Base-by-base conservation (phyloP, 2,888 invertebrate genomes). In the Catotricha subobsoleta region DNA sequence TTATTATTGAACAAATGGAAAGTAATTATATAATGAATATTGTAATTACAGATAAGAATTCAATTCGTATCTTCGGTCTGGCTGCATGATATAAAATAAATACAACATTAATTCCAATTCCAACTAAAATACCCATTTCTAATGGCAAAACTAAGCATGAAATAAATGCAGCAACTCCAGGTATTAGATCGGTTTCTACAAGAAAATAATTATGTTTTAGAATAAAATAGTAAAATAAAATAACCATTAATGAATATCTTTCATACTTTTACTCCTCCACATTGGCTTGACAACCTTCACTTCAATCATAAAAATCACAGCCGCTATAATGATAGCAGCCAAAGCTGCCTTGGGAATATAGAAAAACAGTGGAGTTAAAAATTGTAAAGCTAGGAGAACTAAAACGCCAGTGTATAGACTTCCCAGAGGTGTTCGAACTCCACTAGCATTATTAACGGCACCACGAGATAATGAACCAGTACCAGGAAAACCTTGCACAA, bases 261-360 rank as follows among this genome's bases (percentile, higher is more conserved):
- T 69, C 76, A 73, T 59, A 86, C 84, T 86, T 63, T 86, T 87
- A 21, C 84, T 79, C 48, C 81, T 71, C 84, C 87, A 88, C 78
- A 88, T 84, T 1, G 86, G 83, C 51, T 76, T 76, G 44, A 88
- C 69, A 43, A 88, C 86, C 54, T 79, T 76, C 48, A 83, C 81
- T 59, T 88, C 87, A 5, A 90, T 78, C 87, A 88, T 88, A 60
- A 87, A 87, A 41, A 91, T 67, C 36, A 92, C 91, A 28, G 92
- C 91, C 20, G 86, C 81, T 47, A 91, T 84, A 54, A 92, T 91
- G 51, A 94, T 80, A 2, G 84, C 86, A 2, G 88, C 88, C 48
- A 94, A 65, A 1, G 82, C 74, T 3, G 90, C 74, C 59, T 80
- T 84, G 2, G 88, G 88, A 53, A 88, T 87, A 60, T 70, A 92